These are phyloP conservation scores for Synaphobranchus kaupii DNA, from an alignment of 2,797 vertebrate species.

Conservation along the genomic window DNA sequence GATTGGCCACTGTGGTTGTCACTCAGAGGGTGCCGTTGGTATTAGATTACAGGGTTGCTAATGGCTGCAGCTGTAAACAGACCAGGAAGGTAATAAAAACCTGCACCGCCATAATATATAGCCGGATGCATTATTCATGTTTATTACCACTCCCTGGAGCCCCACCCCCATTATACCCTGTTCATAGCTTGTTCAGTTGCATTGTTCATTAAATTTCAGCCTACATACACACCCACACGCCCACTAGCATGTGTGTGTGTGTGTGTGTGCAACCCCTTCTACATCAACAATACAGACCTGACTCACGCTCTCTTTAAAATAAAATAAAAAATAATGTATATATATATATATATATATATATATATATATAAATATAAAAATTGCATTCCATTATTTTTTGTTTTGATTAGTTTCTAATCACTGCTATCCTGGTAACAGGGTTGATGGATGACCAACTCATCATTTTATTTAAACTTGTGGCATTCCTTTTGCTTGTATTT, in stretches of 20 bases:
- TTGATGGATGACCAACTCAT: background rate
- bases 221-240: background rate
- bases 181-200: conserved; percentile 5
- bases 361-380: no score
- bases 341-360: no score
- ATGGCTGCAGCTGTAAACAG: conserved; percentile 61
- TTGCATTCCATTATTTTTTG: background rate
- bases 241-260: background rate
- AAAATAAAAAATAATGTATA: no score
- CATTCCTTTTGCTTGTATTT: background rate
- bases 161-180: conserved; percentile 8
- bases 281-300: background rate
- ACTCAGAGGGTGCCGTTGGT: conserved; percentile 51
- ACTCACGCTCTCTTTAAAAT: no score
- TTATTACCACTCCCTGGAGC: conserved; percentile 13
- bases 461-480: background rate
- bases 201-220: background rate
- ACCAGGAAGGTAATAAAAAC: conserved; percentile 52
- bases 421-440: background rate
- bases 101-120: conserved; percentile 42
- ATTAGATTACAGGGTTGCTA: conserved; percentile 70
- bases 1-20: conserved; percentile 58
- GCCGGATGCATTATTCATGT: conserved; percentile 33
- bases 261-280: background rate
- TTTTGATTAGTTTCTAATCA: background rate